phyloP scores from a whole-genome alignment of 2,888 invertebrate species.

The Xylota segnis region DNA sequence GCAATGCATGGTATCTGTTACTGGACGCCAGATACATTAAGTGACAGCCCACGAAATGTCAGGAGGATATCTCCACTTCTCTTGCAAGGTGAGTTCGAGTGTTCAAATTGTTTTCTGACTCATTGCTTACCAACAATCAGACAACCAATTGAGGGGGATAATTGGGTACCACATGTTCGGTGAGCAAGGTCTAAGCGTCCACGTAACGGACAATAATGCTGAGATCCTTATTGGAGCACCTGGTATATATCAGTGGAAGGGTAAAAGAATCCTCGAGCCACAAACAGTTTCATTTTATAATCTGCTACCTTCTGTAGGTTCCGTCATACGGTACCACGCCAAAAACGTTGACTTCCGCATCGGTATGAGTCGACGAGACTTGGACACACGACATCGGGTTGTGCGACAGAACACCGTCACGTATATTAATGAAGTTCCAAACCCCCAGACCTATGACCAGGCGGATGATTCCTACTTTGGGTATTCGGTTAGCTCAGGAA shows the following conservation, averaged over 20 bases:
- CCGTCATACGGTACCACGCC: slow-evolving; percentile 82
- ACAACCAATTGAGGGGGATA: slow-evolving; percentile 79
- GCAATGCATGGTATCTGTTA: slow-evolving; percentile 84
- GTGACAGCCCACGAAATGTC: slow-evolving; percentile 80
- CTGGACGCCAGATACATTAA: slow-evolving; percentile 82
- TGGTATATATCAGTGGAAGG: slow-evolving; percentile 83
- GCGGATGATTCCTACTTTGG: slow-evolving; percentile 84
- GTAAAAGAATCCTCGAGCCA: slow-evolving; percentile 57
- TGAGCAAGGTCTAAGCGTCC: slow-evolving; percentile 83
- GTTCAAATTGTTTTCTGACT: neutral
- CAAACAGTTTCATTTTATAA: neutral
- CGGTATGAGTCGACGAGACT: slow-evolving; percentile 82
- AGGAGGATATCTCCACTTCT: slow-evolving; percentile 83
- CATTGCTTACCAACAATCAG: neutral
- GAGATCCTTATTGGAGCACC: slow-evolving; percentile 84
- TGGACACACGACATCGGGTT: slow-evolving; percentile 76
- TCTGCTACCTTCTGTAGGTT: slow-evolving; percentile 62
- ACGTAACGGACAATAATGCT: slow-evolving; percentile 83
- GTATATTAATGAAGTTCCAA: slow-evolving; percentile 81
- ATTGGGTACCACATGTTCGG: slow-evolving; percentile 81
- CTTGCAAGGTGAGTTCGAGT: slow-evolving; percentile 76
- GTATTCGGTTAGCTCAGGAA: slow-evolving; percentile 83
- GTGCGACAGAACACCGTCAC: slow-evolving; percentile 70
- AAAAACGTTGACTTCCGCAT: slow-evolving; percentile 80
- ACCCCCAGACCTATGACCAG: slow-evolving; percentile 81